A percentile compares a stretch with the other conserved stretches of the same genome.
Conservation (phyloP, 2,888 invertebrate species). For the Eupithecia vulgata region DNA sequence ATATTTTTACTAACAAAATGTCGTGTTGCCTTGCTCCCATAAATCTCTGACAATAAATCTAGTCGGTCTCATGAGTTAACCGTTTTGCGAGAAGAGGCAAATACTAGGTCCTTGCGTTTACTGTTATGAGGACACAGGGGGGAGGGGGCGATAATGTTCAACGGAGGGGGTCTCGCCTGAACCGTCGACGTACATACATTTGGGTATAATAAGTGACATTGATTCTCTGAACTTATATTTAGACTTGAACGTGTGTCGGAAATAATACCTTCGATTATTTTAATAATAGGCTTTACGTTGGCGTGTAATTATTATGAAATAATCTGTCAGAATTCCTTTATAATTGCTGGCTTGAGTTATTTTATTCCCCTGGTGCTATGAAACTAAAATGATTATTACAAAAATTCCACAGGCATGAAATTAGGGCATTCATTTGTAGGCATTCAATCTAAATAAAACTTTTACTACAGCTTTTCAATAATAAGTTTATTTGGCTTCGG, state of each 20-base stretch:
- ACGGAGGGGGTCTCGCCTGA: constrained; percentile 19
- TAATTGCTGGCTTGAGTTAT: neutral
- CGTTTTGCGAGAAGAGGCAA: neutral
- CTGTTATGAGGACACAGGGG: constrained; percentile 13
- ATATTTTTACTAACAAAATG: constrained; percentile 44
- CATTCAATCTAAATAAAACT: neutral
- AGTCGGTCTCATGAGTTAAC: neutral
- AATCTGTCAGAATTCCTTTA: neutral
- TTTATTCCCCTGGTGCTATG: neutral
- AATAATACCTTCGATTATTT: neutral
- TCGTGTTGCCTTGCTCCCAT: constrained; percentile 30
- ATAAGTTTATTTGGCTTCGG: neutral
- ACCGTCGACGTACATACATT: constrained; percentile 23
- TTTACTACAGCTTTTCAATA: neutral
- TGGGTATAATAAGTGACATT: constrained; percentile 24
- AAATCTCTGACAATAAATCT: constrained; percentile 17
- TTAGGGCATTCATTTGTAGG: neutral
- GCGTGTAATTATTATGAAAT: neutral
- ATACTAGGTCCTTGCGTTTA: constrained; percentile 9
- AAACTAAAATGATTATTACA: neutral
- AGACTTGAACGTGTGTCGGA: constrained; percentile 21
- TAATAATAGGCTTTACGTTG: neutral
- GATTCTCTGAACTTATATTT: constrained; percentile 41
- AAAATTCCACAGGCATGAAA: neutral
- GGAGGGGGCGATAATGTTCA: constrained; percentile 19